phyloP scores from a whole-genome alignment of 2,113 vertebrate genomes.

The Hyperopisus bebe region DNA sequence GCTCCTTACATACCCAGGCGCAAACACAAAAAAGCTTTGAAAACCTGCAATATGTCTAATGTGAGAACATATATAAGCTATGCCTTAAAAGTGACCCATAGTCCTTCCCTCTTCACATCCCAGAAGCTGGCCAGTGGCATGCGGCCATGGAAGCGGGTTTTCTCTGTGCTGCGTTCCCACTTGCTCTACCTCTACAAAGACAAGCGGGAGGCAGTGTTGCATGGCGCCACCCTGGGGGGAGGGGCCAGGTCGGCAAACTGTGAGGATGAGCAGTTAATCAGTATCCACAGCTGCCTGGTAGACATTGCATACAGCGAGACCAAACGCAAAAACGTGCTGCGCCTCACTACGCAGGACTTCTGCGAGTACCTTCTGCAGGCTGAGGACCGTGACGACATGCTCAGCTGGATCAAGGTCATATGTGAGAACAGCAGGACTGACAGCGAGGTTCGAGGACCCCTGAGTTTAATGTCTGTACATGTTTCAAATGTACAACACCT shows the following conservation, averaged over 20 bases:
- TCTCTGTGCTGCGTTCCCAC: constrained; percentile 77
- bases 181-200: constrained; percentile 92
- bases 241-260: constrained; percentile 52
- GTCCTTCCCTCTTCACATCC: neutral
- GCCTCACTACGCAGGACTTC: constrained; percentile 94
- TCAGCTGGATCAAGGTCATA: constrained; percentile 93
- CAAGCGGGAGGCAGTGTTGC: constrained; percentile 78
- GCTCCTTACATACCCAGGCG: neutral
- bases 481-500: neutral
- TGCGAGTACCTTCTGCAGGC: constrained; percentile 98
- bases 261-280: constrained; percentile 85
- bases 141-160: constrained; percentile 89
- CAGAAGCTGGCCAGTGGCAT: constrained; percentile 86
- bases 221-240: constrained; percentile 43
- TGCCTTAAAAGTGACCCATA: neutral
- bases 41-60: neutral
- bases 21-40: neutral
- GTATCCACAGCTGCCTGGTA: constrained; percentile 87
- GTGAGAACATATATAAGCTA: neutral
- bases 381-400: constrained; percentile 92
- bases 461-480: neutral
- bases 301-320: constrained; percentile 98
- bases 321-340: constrained; percentile 88
- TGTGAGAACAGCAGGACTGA: constrained; percentile 91
- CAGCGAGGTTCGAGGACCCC: constrained; percentile 73